A percentile compares a stretch with the other conserved stretches of the same genome.
Evolutionary conservation across 2,888 invertebrate species (phyloP).

Genomic region (Acleris literana): DNA sequence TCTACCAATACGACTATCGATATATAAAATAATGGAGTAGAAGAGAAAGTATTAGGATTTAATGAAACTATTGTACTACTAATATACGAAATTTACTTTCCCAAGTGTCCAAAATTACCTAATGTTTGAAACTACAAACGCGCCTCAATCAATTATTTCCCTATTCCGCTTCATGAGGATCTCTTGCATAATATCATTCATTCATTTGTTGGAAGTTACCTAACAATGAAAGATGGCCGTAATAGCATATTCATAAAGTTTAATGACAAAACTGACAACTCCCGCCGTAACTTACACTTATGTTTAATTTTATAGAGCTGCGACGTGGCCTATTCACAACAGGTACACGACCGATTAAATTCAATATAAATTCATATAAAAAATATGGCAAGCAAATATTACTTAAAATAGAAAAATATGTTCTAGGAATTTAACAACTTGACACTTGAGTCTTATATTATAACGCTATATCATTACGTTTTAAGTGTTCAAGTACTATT

Average conservation of each 20-base stretch:
- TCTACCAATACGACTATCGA: too few species aligned
- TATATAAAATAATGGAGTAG: too few species aligned
- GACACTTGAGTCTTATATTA: too few species aligned
- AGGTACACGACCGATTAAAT: slow-evolving; percentile 8
- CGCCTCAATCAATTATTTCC: too few species aligned
- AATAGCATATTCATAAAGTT: slow-evolving; percentile 12
- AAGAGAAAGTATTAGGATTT: too few species aligned
- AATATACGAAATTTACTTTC: too few species aligned
- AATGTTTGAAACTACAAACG: too few species aligned
- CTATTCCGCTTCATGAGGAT: neutral
- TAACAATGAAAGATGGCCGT: slow-evolving; percentile 5
- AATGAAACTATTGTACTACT: too few species aligned
- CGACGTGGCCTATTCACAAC: neutral
- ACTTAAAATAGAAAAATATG: neutral
- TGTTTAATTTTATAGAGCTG: slow-evolving; percentile 3
- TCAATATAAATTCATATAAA: slow-evolving; percentile 24
- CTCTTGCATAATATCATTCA: slow-evolving; percentile 9
- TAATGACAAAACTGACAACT: slow-evolving; percentile 19
- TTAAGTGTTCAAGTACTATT: too few species aligned
- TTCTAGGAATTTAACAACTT: too few species aligned
- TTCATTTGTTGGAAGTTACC: slow-evolving; percentile 1
- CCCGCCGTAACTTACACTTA: slow-evolving; percentile 16
- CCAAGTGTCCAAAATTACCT: too few species aligned
- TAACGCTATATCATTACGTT: too few species aligned
- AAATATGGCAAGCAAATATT: slow-evolving; percentile 5